These are phyloP conservation scores for Macrotus californicus DNA, from an alignment of 2,113 vertebrate species.

Conservation along the genomic window DNA sequence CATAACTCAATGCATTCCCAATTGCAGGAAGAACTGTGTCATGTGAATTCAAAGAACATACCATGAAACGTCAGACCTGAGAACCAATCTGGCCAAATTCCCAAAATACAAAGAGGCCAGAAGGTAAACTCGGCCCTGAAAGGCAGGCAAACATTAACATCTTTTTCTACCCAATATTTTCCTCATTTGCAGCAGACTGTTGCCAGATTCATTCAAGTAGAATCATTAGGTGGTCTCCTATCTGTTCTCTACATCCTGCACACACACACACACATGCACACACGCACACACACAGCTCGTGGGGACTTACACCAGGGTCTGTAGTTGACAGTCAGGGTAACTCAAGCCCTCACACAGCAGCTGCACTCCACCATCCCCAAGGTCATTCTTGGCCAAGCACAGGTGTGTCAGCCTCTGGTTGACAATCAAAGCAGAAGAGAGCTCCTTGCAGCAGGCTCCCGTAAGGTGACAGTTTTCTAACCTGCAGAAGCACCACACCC, in stretches of 20 bases:
- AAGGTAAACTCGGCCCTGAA: neutral
- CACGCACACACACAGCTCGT: neutral
- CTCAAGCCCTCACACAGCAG: slow-evolving; percentile 15
- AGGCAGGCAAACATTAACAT: neutral
- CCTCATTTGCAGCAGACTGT: neutral
- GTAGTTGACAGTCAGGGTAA: neutral
- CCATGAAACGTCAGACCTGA: neutral
- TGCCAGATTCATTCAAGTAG: neutral
- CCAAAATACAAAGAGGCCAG: neutral
- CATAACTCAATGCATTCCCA: neutral
- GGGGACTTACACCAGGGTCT: slow-evolving; percentile 13
- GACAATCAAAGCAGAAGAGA: neutral
- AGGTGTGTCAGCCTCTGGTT: slow-evolving; percentile 23
- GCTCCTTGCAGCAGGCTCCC: neutral
- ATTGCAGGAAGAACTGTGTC: neutral
- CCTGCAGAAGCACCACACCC: neutral
- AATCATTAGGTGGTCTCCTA: neutral
- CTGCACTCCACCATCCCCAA: neutral
- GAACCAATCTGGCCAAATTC: neutral
- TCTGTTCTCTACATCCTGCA: neutral
- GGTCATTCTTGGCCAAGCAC: neutral
- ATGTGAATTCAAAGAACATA: neutral
- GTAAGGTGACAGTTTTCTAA: slow-evolving; percentile 40
- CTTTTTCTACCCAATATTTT: neutral
- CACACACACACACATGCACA: neutral